Percentiles rank a stretch among this genome's conserved stretches.
phyloP scores from a whole-genome alignment of 2,113 vertebrate species.

The Brevimyrus niger region DNA sequence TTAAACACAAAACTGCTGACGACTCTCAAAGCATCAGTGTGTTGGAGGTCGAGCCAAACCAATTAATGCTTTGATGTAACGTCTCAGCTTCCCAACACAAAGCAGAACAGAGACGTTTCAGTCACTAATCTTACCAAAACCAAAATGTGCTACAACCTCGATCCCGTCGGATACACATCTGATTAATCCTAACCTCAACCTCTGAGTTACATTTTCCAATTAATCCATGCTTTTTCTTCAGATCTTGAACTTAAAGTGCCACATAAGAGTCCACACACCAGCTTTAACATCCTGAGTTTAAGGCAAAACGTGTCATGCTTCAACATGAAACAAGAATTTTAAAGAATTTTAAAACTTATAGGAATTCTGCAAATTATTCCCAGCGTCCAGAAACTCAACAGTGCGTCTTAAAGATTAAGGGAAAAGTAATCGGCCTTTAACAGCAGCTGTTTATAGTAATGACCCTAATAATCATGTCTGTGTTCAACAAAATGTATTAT shows the following conservation, averaged over 20 bases:
- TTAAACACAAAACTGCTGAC: neutral
- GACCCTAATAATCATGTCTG: neutral
- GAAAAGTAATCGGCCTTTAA: neutral
- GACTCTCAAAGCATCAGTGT: neutral
- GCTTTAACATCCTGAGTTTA: neutral
- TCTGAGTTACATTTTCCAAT: neutral
- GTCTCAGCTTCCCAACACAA: neutral
- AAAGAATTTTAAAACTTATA: neutral
- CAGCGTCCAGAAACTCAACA: neutral
- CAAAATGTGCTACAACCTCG: neutral
- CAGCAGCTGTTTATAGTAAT: slow-evolving; percentile 10
- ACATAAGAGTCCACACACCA: neutral
- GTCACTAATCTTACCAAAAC: neutral
- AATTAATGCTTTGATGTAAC: neutral
- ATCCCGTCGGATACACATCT: neutral
- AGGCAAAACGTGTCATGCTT: neutral
- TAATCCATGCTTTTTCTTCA: neutral
- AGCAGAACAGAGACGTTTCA: neutral
- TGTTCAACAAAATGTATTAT: slow-evolving; percentile 8
- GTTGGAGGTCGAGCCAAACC: neutral
- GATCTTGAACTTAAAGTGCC: neutral
- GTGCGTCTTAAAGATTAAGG: neutral
- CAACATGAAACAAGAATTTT: neutral
- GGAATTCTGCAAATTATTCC: neutral
- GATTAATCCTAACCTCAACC: neutral